Conservation (phyloP, 2,888 invertebrate genomes). For the Tineola bisselliella region DNA sequence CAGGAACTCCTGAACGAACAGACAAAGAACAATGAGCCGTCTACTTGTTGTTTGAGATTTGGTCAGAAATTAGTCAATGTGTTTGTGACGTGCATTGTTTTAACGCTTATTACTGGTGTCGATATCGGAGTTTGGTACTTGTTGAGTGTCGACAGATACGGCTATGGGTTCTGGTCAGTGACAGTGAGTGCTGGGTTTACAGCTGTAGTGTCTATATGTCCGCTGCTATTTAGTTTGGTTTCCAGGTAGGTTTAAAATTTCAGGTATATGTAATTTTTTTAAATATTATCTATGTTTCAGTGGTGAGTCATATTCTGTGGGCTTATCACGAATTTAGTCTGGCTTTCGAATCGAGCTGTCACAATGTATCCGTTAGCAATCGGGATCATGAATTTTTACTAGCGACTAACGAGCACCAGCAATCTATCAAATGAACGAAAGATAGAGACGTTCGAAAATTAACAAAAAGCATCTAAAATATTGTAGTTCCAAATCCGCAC, state of each 20-base stretch:
- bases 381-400: too few relatives aligned
- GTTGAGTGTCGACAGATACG: slow-evolving; percentile 23
- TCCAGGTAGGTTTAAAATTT: slow-evolving; percentile 62
- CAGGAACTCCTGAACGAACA: slow-evolving; percentile 58
- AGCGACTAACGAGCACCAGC: too few relatives aligned
- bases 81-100: slow-evolving; percentile 45
- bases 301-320: too few relatives aligned
- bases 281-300: too few relatives aligned
- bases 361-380: too few relatives aligned
- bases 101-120: slow-evolving; percentile 55
- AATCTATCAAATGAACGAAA: too few relatives aligned
- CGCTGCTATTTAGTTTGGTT: slow-evolving; percentile 72
- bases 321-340: too few relatives aligned
- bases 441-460: too few relatives aligned
- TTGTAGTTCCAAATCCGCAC: too few relatives aligned
- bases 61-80: slow-evolving; percentile 46
- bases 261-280: too few relatives aligned
- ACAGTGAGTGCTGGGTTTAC: slow-evolving; percentile 72
- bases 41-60: slow-evolving; percentile 27
- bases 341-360: too few relatives aligned
- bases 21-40: slow-evolving; percentile 28
- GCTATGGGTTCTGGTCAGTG: slow-evolving; percentile 39
- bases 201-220: slow-evolving; percentile 70
- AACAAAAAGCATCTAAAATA: too few relatives aligned
- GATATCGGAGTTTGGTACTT: slow-evolving; percentile 70